Base-by-base conservation (phyloP, 2,113 vertebrate genomes). In the Drymodes brunneopygia region DNA sequence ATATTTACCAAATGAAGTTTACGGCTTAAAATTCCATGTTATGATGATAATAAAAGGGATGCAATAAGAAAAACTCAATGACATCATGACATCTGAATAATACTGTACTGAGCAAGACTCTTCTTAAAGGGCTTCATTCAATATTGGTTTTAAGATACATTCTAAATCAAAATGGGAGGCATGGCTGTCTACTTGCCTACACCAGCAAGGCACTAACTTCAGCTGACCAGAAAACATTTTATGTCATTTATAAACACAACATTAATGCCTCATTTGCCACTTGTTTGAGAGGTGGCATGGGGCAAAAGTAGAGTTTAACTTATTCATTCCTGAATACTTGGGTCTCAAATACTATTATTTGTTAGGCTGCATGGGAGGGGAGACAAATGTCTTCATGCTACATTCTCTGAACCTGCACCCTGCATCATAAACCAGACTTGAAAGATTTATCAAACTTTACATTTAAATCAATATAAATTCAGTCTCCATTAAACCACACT, bases 281-380 rank as follows among this genome's bases (percentile, higher is more conserved):
- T 62, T 35, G 15, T 51, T 83, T 62, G 23, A 6, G 1, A 27
- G 9, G 31, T 62, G 31, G 42, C 42, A 71, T 0, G 0, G 8
- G 15, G 12, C 9, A 7, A 81, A 88, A 83, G 44, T 31, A 90
- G 21, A 60, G 44, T 9, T 61, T 75, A 72, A 60, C 7, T 48
- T 91, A 18, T 27, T 81, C 0, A 17, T 51, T 86, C 22, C 35
- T 53, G 7, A 94, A 74, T 28, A 42, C 6, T 2, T 67, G 50
- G 15, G 7, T 36, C 44, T 87, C 48, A 64, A 31, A 87, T 19
- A 48, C 51, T 66, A 16, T 3, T 4, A 38, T 60, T 21, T 83
- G 31, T 48, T 51, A 78, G 28, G 31, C n/a, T 56, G 36, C 29
- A 22, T 5, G 13, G 33, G 23, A 91, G 25, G 12, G 22, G 18